A percentile compares a stretch with the other conserved stretches of the same genome.
phyloP scores from a whole-genome alignment of 2,113 vertebrate species.

The Alexandromys fortis region DNA sequence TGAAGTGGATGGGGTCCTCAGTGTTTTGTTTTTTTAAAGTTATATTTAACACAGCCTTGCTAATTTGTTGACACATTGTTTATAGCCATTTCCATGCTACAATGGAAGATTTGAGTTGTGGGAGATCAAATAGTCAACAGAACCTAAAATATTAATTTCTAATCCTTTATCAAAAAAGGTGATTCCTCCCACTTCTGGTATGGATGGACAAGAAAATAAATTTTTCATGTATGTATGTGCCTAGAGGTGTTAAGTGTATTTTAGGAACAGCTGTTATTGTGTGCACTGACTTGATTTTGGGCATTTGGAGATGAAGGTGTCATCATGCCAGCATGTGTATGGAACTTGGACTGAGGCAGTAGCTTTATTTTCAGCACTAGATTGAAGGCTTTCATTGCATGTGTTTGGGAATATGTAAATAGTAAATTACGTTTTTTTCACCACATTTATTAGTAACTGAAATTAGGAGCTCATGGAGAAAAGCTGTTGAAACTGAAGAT shows the following conservation, averaged over 20 bases:
- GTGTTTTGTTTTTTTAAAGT: constrained; percentile 25
- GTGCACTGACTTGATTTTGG: background rate
- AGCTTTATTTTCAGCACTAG: constrained; percentile 32
- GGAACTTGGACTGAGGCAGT: background rate
- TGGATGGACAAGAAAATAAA: background rate
- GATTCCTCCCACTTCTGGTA: background rate
- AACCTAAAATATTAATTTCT: background rate
- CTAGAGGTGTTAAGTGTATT: constrained; percentile 8
- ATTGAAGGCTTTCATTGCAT: constrained; percentile 44
- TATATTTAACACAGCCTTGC: background rate
- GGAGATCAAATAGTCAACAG: background rate
- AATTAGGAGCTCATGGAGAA: constrained; percentile 85
- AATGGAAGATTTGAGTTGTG: constrained; percentile 15
- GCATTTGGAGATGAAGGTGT: background rate
- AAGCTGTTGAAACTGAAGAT: constrained; percentile 79
- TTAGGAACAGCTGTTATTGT: constrained; percentile 54
- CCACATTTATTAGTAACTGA: constrained; percentile 82
- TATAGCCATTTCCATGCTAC: background rate
- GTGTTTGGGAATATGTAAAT: constrained; percentile 43
- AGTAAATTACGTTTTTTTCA: constrained; percentile 42
- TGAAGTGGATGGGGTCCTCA: background rate
- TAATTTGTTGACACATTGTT: background rate
- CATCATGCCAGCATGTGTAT: background rate
- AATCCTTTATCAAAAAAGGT: background rate
- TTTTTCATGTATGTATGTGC: background rate